Conservation (phyloP, 2,113 vertebrate genomes). For the Peucedramus taeniatus region DNA sequence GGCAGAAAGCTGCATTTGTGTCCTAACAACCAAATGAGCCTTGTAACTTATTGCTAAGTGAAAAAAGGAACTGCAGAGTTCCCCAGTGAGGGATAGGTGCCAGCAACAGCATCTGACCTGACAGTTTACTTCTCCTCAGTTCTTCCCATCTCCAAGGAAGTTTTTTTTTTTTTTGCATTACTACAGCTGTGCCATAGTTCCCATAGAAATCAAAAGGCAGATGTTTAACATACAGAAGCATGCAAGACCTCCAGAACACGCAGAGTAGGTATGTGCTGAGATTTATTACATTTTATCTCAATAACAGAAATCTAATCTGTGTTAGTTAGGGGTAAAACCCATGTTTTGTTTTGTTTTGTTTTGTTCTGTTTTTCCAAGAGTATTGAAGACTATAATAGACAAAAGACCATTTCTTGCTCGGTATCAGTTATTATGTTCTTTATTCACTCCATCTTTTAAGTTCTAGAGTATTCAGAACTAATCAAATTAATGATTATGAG, state of each 20-base stretch:
- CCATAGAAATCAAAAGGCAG: background rate
- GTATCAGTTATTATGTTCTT: background rate
- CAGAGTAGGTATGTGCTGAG: background rate
- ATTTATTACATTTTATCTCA: background rate
- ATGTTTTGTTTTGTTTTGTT: no score
- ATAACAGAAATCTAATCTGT: background rate
- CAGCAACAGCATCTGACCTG: background rate
- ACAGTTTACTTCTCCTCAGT: background rate
- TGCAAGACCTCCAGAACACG: background rate
- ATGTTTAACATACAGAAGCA: background rate
- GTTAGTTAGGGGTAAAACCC: background rate
- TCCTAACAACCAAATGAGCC: background rate
- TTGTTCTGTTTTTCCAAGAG: no score
- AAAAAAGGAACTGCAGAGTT: background rate
- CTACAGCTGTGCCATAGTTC: background rate
- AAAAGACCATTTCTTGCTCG: background rate
- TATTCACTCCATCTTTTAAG: background rate
- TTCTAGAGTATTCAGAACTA: background rate
- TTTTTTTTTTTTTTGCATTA: background rate
- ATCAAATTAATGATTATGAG: background rate
- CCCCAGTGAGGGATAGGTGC: background rate
- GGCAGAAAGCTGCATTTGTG: background rate
- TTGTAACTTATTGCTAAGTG: background rate
- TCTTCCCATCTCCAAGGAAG: background rate
- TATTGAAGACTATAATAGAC: background rate